Conservation (phyloP, 2,888 invertebrate genomes). For the Phalera bucephala region DNA sequence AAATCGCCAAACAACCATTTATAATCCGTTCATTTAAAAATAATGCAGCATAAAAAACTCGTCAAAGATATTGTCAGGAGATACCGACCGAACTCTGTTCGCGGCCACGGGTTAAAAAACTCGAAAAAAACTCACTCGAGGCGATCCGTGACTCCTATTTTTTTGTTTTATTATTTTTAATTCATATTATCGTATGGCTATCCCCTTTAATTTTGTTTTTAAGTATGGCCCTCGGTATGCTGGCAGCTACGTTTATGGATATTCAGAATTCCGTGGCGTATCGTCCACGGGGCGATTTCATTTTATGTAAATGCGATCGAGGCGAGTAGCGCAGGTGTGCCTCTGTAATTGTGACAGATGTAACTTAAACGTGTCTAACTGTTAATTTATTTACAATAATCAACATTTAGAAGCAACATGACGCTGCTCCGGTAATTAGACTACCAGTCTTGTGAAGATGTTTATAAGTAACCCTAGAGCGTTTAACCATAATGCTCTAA, state of each 20-base stretch:
- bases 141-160: conserved; percentile 82
- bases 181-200: conserved; percentile 82
- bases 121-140: conserved; percentile 74
- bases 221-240: conserved; percentile 81
- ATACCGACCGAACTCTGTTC: conserved; percentile 71
- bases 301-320: conserved; percentile 73
- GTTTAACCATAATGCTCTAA: no score
- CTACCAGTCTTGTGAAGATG: no score
- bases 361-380: conserved; percentile 32
- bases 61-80: conserved; percentile 82
- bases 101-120: conserved; percentile 74
- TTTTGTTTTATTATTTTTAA: conserved; percentile 83
- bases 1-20: conserved; percentile 82
- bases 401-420: conserved; percentile 28
- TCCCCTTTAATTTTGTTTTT: conserved; percentile 84
- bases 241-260: conserved; percentile 81
- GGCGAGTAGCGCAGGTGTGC: conserved; percentile 46
- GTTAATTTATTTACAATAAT: conserved; percentile 32
- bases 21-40: conserved; percentile 83
- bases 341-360: conserved; percentile 71
- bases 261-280: conserved; percentile 78
- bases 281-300: conserved; percentile 67
- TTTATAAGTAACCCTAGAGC: no score
- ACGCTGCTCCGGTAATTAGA: conserved; percentile 25
- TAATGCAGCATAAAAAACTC: conserved; percentile 80